Evolutionary conservation across 2,113 vertebrate genomes (phyloP).

Genomic region (Notothenia rossii): DNA sequence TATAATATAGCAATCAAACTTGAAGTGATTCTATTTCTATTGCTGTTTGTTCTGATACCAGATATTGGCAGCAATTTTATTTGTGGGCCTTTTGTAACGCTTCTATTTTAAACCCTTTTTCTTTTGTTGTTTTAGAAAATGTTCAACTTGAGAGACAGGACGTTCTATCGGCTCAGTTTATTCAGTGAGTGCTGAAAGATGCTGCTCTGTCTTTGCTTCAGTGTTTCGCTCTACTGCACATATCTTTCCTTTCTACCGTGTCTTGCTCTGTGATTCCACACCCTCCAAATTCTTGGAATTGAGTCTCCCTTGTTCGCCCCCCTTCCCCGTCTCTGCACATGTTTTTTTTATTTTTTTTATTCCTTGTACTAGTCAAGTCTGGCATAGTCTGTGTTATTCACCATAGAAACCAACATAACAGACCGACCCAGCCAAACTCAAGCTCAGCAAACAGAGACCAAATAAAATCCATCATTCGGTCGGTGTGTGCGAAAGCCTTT

Average conservation of each 20-base stretch:
- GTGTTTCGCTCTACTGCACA: slow-evolving; percentile 31
- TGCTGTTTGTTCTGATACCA: background rate
- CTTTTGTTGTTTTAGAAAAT: background rate
- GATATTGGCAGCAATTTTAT: too few species aligned
- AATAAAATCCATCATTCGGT: slow-evolving; percentile 80
- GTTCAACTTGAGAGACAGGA: slow-evolving; percentile 6
- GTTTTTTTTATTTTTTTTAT: slow-evolving; percentile 48
- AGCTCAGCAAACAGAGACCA: slow-evolving; percentile 86
- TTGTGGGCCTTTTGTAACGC: background rate
- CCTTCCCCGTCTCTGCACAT: slow-evolving; percentile 42
- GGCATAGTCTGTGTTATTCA: slow-evolving; percentile 84
- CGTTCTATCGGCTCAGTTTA: background rate
- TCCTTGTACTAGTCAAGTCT: slow-evolving; percentile 82
- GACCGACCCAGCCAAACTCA: slow-evolving; percentile 78
- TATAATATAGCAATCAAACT: background rate
- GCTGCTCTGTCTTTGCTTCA: background rate
- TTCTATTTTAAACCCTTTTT: background rate
- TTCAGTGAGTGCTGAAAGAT: background rate
- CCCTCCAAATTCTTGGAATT: slow-evolving; percentile 77
- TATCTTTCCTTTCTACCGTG: slow-evolving; percentile 39
- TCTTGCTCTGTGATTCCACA: slow-evolving; percentile 71
- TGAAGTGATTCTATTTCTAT: background rate
- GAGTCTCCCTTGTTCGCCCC: slow-evolving; percentile 61
- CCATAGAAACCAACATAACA: slow-evolving; percentile 96
- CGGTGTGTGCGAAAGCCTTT: slow-evolving; percentile 54